Percentiles rank a stretch among this genome's conserved stretches.
phyloP scores from a whole-genome alignment of 2,888 invertebrate species.

The Chloromyia formosa region DNA sequence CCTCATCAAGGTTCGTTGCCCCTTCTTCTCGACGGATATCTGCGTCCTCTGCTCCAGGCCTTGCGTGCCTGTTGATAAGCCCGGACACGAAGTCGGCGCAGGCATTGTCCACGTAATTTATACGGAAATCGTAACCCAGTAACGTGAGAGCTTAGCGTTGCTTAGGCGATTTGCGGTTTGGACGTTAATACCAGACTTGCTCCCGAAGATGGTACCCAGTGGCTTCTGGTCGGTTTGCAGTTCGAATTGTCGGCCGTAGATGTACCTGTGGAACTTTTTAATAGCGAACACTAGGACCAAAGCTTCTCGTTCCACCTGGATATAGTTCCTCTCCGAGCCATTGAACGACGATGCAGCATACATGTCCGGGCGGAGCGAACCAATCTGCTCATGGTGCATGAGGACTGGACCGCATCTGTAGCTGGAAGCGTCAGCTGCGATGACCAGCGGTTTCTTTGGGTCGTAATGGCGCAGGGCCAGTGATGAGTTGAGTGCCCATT shows the following conservation, averaged over 20 bases:
- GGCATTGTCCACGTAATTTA: background rate
- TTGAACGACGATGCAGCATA: constrained; percentile 56
- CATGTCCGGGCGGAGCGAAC: constrained; percentile 52
- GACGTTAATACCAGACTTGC: constrained; percentile 52
- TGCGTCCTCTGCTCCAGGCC: too few species aligned
- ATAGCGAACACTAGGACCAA: constrained; percentile 55
- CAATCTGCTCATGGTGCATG: constrained; percentile 52
- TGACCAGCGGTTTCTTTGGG: background rate
- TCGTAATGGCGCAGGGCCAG: background rate
- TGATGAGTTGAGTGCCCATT: background rate
- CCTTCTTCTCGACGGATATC: too few species aligned
- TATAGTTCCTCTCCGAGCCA: constrained; percentile 55
- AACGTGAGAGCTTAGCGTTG: background rate
- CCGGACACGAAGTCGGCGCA: background rate
- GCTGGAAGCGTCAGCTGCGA: constrained; percentile 3
- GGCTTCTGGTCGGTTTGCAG: constrained; percentile 52
- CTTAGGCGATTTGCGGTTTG: constrained; percentile 51
- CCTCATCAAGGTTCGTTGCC: too few species aligned
- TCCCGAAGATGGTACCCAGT: constrained; percentile 55
- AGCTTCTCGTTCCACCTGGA: constrained; percentile 50
- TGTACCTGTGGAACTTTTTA: constrained; percentile 55
- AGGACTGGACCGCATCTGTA: constrained; percentile 46
- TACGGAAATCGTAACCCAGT: background rate
- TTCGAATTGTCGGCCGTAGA: constrained; percentile 56
- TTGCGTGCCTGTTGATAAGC: too few species aligned